These are phyloP conservation scores for Cephalopachus bancanus DNA, from an alignment of 2,797 vertebrate species.

Conservation along the genomic window DNA sequence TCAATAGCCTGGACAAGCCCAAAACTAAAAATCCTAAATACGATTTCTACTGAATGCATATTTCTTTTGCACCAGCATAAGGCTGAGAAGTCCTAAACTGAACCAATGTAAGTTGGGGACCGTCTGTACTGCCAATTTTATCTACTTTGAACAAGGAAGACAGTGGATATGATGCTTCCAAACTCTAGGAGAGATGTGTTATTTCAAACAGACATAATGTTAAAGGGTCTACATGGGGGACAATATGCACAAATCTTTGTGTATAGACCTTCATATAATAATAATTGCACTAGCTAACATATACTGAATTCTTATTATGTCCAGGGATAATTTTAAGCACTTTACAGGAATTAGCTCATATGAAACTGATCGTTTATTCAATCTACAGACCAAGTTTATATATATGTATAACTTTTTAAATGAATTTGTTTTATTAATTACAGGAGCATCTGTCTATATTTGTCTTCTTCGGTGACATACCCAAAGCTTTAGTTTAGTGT, in stretches of 20 bases:
- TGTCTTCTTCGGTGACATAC: conserved; percentile 5
- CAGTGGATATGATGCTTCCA: conserved; percentile 17
- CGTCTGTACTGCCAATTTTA: neutral
- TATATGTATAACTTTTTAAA: neutral
- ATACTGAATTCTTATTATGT: neutral
- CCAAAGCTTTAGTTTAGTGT: neutral
- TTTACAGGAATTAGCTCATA: conserved; percentile 2
- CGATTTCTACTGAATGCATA: neutral
- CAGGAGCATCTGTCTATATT: neutral
- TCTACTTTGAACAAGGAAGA: conserved; percentile 55
- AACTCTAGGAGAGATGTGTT: neutral
- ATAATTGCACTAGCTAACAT: neutral
- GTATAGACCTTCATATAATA: neutral
- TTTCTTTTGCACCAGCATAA: neutral
- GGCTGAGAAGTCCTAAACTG: neutral
- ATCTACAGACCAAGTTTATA: neutral
- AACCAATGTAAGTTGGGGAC: neutral
- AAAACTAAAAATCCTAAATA: neutral
- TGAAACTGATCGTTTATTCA: neutral
- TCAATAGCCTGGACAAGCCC: neutral
- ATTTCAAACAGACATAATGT: neutral
- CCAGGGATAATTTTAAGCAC: conserved; percentile 9
- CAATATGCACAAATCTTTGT: neutral
- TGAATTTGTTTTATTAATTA: conserved; percentile 48
- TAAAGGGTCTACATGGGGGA: neutral